These are phyloP conservation scores for Sebastes schlegelii DNA, from an alignment of 2,113 vertebrate species.

Conservation along the genomic window DNA sequence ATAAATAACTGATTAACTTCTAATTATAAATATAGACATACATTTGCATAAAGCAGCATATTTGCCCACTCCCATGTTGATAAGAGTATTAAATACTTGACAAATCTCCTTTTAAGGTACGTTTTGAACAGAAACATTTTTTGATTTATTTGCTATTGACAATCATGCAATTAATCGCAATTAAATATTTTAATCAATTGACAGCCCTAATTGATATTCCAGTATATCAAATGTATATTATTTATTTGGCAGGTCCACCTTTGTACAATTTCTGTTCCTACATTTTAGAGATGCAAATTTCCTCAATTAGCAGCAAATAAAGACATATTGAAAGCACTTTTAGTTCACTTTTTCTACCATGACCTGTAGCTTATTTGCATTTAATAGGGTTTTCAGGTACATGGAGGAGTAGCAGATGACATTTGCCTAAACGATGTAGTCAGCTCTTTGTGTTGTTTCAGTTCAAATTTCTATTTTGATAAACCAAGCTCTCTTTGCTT, in stretches of 20 bases:
- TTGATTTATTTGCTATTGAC: too few species aligned
- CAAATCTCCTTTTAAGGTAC: too few species aligned
- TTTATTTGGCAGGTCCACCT: neutral
- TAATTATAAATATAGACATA: too few species aligned
- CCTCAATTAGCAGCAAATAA: neutral
- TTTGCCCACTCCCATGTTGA: too few species aligned
- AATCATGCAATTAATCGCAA: too few species aligned
- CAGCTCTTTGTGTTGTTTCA: neutral
- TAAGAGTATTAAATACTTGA: too few species aligned
- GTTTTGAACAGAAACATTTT: too few species aligned
- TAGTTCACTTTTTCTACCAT: neutral
- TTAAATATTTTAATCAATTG: too few species aligned
- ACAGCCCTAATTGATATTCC: neutral
- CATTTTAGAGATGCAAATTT: neutral
- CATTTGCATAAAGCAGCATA: too few species aligned
- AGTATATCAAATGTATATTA: neutral
- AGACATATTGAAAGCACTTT: neutral
- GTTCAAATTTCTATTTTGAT: neutral
- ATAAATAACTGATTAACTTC: too few species aligned
- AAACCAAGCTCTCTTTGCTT: conserved; percentile 3
- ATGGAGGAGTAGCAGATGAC: neutral
- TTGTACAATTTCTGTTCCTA: neutral
- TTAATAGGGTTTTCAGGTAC: neutral
- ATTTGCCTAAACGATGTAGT: neutral
- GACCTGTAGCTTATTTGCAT: neutral